These are phyloP conservation scores for Indicator maculatus DNA, from an alignment of 2,113 vertebrate species.

Conservation along the genomic window DNA sequence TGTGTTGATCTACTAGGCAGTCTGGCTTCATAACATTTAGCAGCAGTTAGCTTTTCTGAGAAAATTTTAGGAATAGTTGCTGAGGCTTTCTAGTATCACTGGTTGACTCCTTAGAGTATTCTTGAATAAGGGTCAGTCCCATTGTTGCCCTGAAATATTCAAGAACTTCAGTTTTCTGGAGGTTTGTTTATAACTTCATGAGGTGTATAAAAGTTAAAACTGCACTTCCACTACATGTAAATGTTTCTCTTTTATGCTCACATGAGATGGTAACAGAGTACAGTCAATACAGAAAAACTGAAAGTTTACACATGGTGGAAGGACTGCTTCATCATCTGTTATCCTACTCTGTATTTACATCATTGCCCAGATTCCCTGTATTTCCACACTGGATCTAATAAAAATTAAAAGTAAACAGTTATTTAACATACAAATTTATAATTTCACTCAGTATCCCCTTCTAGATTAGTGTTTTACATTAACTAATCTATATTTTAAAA, in stretches of 20 bases:
- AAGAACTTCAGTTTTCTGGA: neutral
- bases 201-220: neutral
- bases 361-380: neutral
- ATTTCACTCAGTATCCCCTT: neutral
- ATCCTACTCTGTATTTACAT: neutral
- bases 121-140: neutral
- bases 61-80: neutral
- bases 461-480: neutral
- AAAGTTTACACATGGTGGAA: neutral
- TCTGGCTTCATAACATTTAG: neutral
- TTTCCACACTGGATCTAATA: neutral
- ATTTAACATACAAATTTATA: neutral
- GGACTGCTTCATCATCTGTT: neutral
- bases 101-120: neutral
- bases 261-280: neutral
- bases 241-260: neutral
- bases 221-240: neutral
- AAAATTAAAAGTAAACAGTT: neutral
- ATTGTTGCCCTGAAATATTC: neutral
- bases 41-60: neutral
- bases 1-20: neutral
- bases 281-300: neutral
- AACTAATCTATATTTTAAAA: neutral
- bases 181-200: neutral
- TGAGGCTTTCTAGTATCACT: neutral